Evolutionary conservation across 2,888 invertebrate genomes (phyloP).

Genomic region (Pyralis farinalis): DNA sequence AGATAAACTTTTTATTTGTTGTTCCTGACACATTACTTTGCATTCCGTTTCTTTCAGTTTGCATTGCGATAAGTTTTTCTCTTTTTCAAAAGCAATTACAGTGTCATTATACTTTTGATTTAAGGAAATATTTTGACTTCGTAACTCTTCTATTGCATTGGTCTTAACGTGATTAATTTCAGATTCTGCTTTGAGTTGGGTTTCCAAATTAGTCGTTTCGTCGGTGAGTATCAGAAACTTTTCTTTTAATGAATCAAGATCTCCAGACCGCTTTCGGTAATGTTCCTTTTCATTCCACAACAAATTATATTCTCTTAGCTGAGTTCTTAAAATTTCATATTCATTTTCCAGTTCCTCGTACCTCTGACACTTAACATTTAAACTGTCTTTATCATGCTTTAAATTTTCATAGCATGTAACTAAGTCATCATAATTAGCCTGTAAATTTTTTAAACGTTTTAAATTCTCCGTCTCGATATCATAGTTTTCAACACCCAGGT

Average conservation of each 20-base stretch:
- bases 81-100: constrained; percentile 56
- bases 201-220: constrained; percentile 61
- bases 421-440: constrained; percentile 60
- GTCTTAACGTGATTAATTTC: constrained; percentile 63
- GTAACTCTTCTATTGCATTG: constrained; percentile 47
- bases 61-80: constrained; percentile 67
- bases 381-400: constrained; percentile 53
- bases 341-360: constrained; percentile 58
- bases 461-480: constrained; percentile 55
- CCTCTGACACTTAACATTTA: constrained; percentile 46
- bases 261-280: constrained; percentile 56
- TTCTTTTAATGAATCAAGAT: constrained; percentile 60
- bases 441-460: constrained; percentile 57
- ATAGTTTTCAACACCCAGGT: constrained; percentile 32
- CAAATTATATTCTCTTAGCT: constrained; percentile 55
- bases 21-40: constrained; percentile 77
- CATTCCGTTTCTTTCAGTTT: constrained; percentile 78
- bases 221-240: constrained; percentile 57
- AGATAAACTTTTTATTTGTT: constrained; percentile 78
- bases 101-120: constrained; percentile 56
- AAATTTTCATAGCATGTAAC: constrained; percentile 57
- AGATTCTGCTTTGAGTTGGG: constrained; percentile 55
- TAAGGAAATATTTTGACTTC: constrained; percentile 50
- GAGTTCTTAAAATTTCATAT: constrained; percentile 41
- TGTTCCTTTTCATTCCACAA: constrained; percentile 69